Evolutionary conservation across 2,113 vertebrate species (phyloP).

Genomic region (Anarhynchus alexandrinus): DNA sequence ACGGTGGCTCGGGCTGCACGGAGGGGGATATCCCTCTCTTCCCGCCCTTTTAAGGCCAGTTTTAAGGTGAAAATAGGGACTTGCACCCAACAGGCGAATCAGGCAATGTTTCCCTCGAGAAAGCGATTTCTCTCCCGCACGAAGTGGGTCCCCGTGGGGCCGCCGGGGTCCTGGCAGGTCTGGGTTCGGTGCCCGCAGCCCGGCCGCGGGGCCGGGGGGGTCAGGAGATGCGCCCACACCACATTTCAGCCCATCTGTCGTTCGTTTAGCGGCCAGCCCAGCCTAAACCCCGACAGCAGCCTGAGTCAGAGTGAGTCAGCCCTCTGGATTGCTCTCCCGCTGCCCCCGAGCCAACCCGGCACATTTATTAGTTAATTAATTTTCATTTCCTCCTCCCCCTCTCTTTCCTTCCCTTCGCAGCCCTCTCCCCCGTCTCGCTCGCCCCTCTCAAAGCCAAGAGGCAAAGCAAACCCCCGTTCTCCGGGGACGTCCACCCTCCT

Average conservation of each 20-base stretch:
- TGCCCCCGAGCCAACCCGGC: constrained; percentile 30
- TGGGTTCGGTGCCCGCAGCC: background rate
- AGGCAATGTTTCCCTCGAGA: background rate
- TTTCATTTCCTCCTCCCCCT: constrained; percentile 33
- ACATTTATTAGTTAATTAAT: constrained; percentile 47
- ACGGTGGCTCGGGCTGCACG: background rate
- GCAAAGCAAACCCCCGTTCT: background rate
- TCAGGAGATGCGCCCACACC: background rate
- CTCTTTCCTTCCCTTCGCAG: background rate
- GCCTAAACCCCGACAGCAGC: background rate
- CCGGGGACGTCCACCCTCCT: background rate
- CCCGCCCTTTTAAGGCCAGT: background rate
- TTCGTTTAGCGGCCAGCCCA: background rate
- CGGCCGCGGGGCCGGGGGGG: background rate
- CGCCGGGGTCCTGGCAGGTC: accelerated
- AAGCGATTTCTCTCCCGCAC: accelerated
- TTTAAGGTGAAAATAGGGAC: background rate
- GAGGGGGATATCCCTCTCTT: background rate
- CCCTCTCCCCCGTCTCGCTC: background rate
- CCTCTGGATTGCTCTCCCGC: constrained; percentile 29
- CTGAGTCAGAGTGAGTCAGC: constrained; percentile 48
- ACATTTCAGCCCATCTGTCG: background rate
- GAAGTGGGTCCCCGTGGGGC: background rate
- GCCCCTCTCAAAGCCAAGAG: background rate
- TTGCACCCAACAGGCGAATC: background rate